Base-by-base conservation (phyloP, 2,888 invertebrate species). In the Halocaridina rubra region DNA sequence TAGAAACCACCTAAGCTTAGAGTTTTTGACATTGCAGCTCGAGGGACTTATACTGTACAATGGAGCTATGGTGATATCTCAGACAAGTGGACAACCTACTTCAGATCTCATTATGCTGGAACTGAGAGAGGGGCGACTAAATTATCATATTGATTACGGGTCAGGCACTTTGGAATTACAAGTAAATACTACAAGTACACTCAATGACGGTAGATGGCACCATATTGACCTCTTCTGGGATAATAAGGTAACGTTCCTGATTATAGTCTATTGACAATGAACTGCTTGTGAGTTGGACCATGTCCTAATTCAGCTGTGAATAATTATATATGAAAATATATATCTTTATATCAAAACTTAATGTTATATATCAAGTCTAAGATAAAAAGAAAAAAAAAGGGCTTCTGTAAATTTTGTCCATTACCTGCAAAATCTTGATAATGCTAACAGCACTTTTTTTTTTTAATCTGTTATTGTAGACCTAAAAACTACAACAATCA, bases 121-220 rank as follows among this genome's bases (percentile, higher is more conserved):
- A 91, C 91, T 99, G 90, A 96, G 96, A 90, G 94, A 96, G 85
- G 98, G 98, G 24, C 95, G 96, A 90, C 98, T 98, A 0, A 93
- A 97, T 88, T 92, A 98, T 64, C 92, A 97, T 16, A 94, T 99
- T 86, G 97, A 98, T 92, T 98, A 98, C 91, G 99, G 99, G 0
- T 96, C 97, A 0, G 98, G 98, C 30, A 97, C 97, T 0, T 92
- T 96, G 88, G 97, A 97, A 91, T 91, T 96, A 77, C 93, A 95
- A 90, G 89, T 90, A 71, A 95, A 96, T 91, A 95, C 96, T 0
- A 95, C 96, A 90, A 95, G 95, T 90, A 94, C 95, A 0, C 92
- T 98, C 86, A 96, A 97, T 90, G 99, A 99, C 90, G 98, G 98
- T 3, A 96, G 97, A 91, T 99, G 99, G 99, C 99, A 99, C 91